Evolutionary conservation across 2,888 invertebrate genomes (phyloP).

Genomic region (Automeris io): DNA sequence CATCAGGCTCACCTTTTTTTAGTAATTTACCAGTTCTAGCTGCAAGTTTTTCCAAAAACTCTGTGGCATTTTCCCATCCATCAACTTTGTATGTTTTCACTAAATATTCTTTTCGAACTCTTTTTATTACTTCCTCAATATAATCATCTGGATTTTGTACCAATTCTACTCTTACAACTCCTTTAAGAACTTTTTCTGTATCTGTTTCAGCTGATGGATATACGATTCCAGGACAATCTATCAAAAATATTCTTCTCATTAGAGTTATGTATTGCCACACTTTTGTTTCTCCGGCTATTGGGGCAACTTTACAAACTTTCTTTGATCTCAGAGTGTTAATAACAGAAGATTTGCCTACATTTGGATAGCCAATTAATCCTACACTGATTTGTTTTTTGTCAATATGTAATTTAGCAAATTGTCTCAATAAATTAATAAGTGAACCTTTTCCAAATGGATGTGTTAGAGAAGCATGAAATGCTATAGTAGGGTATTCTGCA

Average conservation of each 20-base stretch:
- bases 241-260: slow-evolving; percentile 97
- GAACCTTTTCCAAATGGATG: slow-evolving; percentile 99
- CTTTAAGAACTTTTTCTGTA: slow-evolving; percentile 95
- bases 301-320: slow-evolving; percentile 99
- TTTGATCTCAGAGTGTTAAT: slow-evolving; percentile 97
- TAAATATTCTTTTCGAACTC: slow-evolving; percentile 93
- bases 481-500: slow-evolving; percentile 96
- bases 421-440: slow-evolving; percentile 95
- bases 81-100: slow-evolving; percentile 92
- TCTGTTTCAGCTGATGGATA: slow-evolving; percentile 98
- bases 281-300: slow-evolving; percentile 98
- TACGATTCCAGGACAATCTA: slow-evolving; percentile 99
- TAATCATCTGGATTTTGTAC: slow-evolving; percentile 97
- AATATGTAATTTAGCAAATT: slow-evolving; percentile 95
- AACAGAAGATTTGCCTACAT: slow-evolving; percentile 98
- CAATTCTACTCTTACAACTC: slow-evolving; percentile 97
- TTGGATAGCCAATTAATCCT: slow-evolving; percentile 99
- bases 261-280: slow-evolving; percentile 99
- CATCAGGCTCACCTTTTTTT: slow-evolving; percentile 98
- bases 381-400: slow-evolving; percentile 99
- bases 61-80: slow-evolving; percentile 87
- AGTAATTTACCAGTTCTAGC: slow-evolving; percentile 90
- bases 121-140: slow-evolving; percentile 88
- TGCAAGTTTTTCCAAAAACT: slow-evolving; percentile 95
- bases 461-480: slow-evolving; percentile 98